phyloP scores from a whole-genome alignment of 1,140 invertebrate species.

The Drosophila bipectinata region DNA sequence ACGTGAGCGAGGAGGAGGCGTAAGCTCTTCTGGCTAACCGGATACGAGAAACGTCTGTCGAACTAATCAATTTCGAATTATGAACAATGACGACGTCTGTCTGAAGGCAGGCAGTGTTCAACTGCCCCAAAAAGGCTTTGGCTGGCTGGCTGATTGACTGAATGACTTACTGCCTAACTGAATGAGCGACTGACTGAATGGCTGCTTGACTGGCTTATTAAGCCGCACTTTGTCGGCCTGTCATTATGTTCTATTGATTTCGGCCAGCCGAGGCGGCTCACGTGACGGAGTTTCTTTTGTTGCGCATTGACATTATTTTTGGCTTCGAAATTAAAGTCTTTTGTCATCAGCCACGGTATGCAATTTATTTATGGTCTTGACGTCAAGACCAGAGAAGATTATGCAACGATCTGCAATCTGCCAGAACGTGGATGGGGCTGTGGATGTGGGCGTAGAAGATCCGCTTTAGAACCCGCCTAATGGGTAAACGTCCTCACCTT shows the following conservation, averaged over 20 bases:
- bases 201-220: conserved; percentile 41
- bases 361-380: conserved; percentile 49
- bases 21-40: conserved; percentile 50
- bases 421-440: not conserved
- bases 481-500: conserved; percentile 60
- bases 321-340: conserved; percentile 32
- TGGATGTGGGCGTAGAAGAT: conserved; percentile 62
- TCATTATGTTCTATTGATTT: conserved; percentile 49
- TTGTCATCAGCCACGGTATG: conserved; percentile 36
- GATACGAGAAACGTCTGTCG: conserved; percentile 54
- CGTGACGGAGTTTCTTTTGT: conserved; percentile 64
- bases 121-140: conserved; percentile 47
- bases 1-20: conserved; percentile 10
- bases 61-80: conserved; percentile 75
- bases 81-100: conserved; percentile 55
- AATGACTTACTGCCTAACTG: conserved; percentile 20
- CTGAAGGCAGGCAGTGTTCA: conserved; percentile 5
- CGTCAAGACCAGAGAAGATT: conserved; percentile 52
- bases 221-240: conserved; percentile 22
- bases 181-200: conserved; percentile 16
- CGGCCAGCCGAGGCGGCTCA: conserved; percentile 33
- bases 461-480: conserved; percentile 60
- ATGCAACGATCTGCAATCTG: conserved; percentile 60
- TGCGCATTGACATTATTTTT: conserved; percentile 68
- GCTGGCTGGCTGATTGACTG: conserved; percentile 27